A percentile compares a stretch with the other conserved stretches of the same genome.
Evolutionary conservation across 2,888 invertebrate genomes (phyloP).

Genomic region (Caenorhabditis auriculariae): DNA sequence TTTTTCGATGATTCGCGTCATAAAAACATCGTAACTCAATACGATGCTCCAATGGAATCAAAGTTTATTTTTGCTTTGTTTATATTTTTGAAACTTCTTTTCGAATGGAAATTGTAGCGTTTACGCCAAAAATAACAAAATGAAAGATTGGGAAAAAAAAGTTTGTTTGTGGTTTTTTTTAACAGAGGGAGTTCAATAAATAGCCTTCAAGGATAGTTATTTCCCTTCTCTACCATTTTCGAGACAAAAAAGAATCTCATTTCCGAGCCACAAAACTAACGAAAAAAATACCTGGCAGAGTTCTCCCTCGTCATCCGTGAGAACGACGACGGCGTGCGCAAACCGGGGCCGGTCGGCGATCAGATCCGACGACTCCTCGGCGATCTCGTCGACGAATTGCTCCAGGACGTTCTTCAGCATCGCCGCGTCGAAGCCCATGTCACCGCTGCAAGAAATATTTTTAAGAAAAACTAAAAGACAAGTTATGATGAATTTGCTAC

Average conservation of each 20-base stretch:
- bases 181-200: too few relatives aligned
- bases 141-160: too few relatives aligned
- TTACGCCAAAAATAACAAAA: background rate
- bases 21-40: too few relatives aligned
- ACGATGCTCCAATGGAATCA: too few relatives aligned
- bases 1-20: too few relatives aligned
- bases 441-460: constrained; percentile 18
- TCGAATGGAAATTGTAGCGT: background rate
- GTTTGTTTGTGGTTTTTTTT: too few relatives aligned
- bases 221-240: too few relatives aligned
- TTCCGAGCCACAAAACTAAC: background rate
- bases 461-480: background rate
- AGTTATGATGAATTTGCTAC: too few relatives aligned
- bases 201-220: too few relatives aligned
- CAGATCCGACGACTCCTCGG: constrained; percentile 41
- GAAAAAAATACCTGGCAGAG: constrained; percentile 30
- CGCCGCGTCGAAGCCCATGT: constrained; percentile 43
- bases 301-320: constrained; percentile 34
- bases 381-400: constrained; percentile 42
- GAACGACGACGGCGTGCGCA: constrained; percentile 43
- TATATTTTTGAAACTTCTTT: background rate
- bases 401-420: constrained; percentile 38
- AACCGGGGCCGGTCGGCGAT: constrained; percentile 44
- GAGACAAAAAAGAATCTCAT: too few relatives aligned
- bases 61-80: background rate